Evolutionary conservation across 1,140 invertebrate genomes (phyloP), one percentile per base, ranked within the genome.

Genomic region (Microplitis mediator): DNA sequence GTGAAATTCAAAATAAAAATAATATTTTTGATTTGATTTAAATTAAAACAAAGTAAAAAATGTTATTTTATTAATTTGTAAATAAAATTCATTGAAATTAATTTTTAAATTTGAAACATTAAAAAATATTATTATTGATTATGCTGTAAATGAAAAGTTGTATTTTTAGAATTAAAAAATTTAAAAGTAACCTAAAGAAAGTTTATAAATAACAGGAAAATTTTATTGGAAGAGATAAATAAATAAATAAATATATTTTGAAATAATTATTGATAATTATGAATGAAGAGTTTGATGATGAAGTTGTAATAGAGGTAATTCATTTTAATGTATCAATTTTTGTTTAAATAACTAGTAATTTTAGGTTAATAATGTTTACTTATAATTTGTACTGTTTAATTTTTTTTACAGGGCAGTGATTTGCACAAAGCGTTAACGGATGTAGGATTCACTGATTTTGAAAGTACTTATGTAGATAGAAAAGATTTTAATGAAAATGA

Each of bases 401-500:
- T 71, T 54, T 32, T 65, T 69, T 70, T 73, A 69, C 16, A 86
- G 85, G 84, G 83, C 16, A 84, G 81, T 56, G 80, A 82, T 54
- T 71, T 86, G 35, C 76, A 86, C 14, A 70, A 79, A 77, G 77
- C 78, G 65, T 72, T 86, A 32, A 70, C 69, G 11, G 68, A 80
- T 51, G 77, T 82, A 62, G 85, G 85, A 23, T 86, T 78, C n/a
- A 81, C 69, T 3, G 79, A 86, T 72, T 86, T 85, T 76, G 80
- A 85, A 77, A 80, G 72, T 63, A 69, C 77, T 31, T 45, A 72
- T 4, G 39, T 77, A 69, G 52, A 72, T 2, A 79, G 73, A 72
- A 65, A 9, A 52, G 45, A 73, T 51, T 34, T 69, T 34, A 14
- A 54, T 3, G 63, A 64, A 34, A 31, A 52, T 11, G 60, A 50